These are phyloP conservation scores for Scaptomyza tumidula DNA, from an alignment of 2,888 invertebrate genomes.

Conservation along the genomic window DNA sequence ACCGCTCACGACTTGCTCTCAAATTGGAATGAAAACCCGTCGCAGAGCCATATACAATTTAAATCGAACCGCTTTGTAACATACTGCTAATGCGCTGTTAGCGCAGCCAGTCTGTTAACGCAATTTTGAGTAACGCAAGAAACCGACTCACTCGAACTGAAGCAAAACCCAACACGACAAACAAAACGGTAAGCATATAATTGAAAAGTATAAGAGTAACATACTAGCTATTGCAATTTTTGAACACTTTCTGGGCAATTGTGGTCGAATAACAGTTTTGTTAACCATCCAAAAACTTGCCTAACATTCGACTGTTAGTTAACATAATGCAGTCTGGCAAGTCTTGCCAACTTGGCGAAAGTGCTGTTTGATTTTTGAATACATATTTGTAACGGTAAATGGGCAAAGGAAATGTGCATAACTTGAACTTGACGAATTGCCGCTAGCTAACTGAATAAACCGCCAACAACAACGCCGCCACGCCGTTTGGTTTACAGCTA, in stretches of 20 bases:
- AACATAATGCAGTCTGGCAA: slow-evolving; percentile 9
- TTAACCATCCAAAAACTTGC: background rate
- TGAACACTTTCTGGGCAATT: background rate
- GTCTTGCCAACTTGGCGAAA: slow-evolving; percentile 43
- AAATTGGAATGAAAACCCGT: slow-evolving; percentile 80
- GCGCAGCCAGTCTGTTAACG: slow-evolving; percentile 25
- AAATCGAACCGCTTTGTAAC: slow-evolving; percentile 52
- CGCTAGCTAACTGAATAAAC: slow-evolving; percentile 28
- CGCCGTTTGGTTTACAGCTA: slow-evolving; percentile 58
- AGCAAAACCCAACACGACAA: background rate
- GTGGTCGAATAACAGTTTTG: background rate
- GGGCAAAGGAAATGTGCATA: slow-evolving; percentile 76
- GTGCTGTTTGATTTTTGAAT: slow-evolving; percentile 62
- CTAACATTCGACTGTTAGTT: slow-evolving; percentile 6
- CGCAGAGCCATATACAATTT: slow-evolving; percentile 55
- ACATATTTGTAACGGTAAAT: slow-evolving; percentile 64
- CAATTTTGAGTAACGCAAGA: slow-evolving; percentile 8
- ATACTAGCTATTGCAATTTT: background rate
- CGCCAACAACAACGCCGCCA: slow-evolving; percentile 29
- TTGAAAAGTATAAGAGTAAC: background rate
- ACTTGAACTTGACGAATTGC: slow-evolving; percentile 66
- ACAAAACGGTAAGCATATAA: background rate
- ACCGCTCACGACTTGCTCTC: slow-evolving; percentile 81
- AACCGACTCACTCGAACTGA: background rate
- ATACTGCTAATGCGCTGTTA: slow-evolving; percentile 27